These are phyloP conservation scores for Patella depressa DNA, from an alignment of 2,888 invertebrate genomes.

Conservation along the genomic window DNA sequence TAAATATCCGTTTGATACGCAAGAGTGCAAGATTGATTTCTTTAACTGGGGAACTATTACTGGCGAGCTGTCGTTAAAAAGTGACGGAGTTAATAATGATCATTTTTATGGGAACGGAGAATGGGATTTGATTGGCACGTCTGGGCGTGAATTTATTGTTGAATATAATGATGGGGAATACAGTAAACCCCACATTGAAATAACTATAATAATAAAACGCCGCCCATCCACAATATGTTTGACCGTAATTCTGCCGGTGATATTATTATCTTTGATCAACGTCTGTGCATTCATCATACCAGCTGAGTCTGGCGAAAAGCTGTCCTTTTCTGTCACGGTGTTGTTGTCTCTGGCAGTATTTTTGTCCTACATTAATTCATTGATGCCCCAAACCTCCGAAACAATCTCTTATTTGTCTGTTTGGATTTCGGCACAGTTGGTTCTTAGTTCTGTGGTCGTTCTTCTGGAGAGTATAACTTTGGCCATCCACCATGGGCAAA, in stretches of 20 bases:
- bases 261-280: background rate
- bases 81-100: background rate
- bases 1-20: background rate
- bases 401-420: background rate
- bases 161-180: background rate
- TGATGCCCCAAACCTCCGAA: constrained; percentile 2
- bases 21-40: background rate
- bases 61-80: background rate
- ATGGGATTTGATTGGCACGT: background rate
- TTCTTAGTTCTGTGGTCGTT: background rate
- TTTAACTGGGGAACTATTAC: background rate
- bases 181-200: background rate
- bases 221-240: background rate
- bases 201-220: background rate
- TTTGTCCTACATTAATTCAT: background rate
- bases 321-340: background rate
- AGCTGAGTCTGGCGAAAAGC: background rate
- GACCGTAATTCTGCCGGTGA: background rate
- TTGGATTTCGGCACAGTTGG: background rate
- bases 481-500: background rate
- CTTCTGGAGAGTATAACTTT: background rate
- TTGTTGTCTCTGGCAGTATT: background rate
- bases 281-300: background rate
- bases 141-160: background rate
- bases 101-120: background rate